Percentiles rank a stretch among this genome's conserved stretches.
These are phyloP conservation scores for Noctua pronuba DNA, from an alignment of 2,888 invertebrate genomes.

Conservation along the genomic window DNA sequence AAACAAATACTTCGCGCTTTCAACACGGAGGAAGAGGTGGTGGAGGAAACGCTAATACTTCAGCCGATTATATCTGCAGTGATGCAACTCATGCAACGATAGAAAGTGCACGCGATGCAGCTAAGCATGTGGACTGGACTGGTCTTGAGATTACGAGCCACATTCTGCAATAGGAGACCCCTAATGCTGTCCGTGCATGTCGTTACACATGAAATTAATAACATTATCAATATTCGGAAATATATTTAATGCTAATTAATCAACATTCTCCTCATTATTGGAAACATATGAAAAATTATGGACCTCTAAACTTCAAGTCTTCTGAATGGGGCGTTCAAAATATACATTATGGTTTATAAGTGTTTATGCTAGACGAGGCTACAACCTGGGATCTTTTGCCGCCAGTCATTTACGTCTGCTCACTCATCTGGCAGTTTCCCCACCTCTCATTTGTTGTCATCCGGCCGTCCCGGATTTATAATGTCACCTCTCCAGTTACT, in stretches of 20 bases:
- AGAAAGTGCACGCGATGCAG: slow-evolving; percentile 65
- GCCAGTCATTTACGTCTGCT: not conserved
- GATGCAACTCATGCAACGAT: slow-evolving; percentile 67
- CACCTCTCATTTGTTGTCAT: too few relatives aligned
- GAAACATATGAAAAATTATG: not conserved
- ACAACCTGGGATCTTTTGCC: not conserved
- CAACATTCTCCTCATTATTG: not conserved
- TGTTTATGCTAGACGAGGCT: not conserved
- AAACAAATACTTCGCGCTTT: slow-evolving; percentile 38
- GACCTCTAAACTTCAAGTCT: not conserved
- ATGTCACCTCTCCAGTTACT: not conserved
- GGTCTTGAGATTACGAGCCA: slow-evolving; percentile 44
- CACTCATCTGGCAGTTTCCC: not conserved
- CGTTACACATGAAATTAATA: not conserved
- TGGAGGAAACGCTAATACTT: slow-evolving; percentile 54
- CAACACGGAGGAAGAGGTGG: slow-evolving; percentile 42
- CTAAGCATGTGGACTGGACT: slow-evolving; percentile 26
- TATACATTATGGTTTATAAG: not conserved
- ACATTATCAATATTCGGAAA: not conserved
- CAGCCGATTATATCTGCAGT: slow-evolving; percentile 57
- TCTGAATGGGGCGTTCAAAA: not conserved
- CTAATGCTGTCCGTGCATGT: not conserved
- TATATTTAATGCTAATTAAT: not conserved
- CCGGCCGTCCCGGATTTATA: not conserved
- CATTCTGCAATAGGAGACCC: slow-evolving; percentile 5